These are phyloP conservation scores for Drosophila leontia DNA, from an alignment of 1,140 invertebrate genomes.

Conservation along the genomic window DNA sequence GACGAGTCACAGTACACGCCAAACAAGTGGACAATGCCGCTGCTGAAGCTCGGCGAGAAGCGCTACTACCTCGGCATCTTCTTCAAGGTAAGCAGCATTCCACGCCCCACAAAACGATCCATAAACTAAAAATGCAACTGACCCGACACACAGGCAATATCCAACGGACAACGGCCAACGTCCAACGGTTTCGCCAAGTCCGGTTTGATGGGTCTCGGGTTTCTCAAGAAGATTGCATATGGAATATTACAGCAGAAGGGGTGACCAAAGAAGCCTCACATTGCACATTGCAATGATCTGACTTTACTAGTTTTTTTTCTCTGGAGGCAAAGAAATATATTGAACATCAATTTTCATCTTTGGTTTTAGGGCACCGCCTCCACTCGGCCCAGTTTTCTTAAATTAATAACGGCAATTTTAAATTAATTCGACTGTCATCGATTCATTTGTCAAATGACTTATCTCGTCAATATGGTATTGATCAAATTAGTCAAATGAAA, in stretches of 20 bases:
- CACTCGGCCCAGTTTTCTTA: neutral
- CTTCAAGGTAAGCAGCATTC: conserved; percentile 91
- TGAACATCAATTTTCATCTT: neutral
- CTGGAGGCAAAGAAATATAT: neutral
- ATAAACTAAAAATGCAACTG: conserved; percentile 51
- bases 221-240: conserved; percentile 57
- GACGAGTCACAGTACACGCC: conserved; percentile 88
- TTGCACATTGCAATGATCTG: neutral
- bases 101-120: conserved; percentile 53
- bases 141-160: conserved; percentile 17
- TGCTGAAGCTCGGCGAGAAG: conserved; percentile 94
- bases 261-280: conserved; percentile 6
- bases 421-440: conserved; percentile 8
- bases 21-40: conserved; percentile 94
- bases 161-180: conserved; percentile 34
- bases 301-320: conserved; percentile 12
- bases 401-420: conserved; percentile 2
- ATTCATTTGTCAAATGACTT: conserved; percentile 9
- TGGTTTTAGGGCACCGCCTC: neutral
- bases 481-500: conserved; percentile 13
- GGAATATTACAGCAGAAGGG: conserved; percentile 40
- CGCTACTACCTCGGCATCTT: conserved; percentile 95
- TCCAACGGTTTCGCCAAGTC: conserved; percentile 45
- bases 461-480: neutral
- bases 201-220: conserved; percentile 49